phyloP scores from a whole-genome alignment of 2,888 invertebrate species.

The Carabus problematicus region DNA sequence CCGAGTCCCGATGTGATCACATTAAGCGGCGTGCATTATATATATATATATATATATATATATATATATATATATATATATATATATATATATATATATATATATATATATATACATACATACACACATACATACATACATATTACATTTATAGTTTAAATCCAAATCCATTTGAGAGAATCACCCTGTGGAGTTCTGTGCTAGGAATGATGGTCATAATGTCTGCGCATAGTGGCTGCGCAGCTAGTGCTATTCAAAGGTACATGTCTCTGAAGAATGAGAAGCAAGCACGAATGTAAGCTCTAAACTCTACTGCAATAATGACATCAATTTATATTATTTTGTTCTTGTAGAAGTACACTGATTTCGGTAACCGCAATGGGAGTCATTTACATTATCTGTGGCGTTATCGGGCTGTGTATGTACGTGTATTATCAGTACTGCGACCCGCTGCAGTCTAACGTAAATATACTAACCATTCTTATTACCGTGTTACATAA shows the following conservation, averaged over 20 bases:
- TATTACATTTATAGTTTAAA: constrained; percentile 2
- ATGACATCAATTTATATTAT: neutral
- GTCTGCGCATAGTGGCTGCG: constrained; percentile 8
- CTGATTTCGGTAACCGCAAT: neutral
- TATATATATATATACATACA: too few relatives aligned
- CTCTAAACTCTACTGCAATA: neutral
- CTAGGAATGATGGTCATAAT: neutral
- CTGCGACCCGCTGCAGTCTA: neutral
- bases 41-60: too few relatives aligned
- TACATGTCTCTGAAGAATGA: constrained; percentile 1
- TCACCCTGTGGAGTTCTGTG: constrained; percentile 1
- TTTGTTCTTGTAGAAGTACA: constrained; percentile 7
- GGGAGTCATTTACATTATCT: neutral
- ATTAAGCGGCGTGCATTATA: too few relatives aligned
- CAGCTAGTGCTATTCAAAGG: constrained; percentile 9
- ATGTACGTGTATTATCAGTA: neutral
- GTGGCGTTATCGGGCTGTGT: neutral
- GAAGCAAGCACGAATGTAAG: constrained; percentile 13
- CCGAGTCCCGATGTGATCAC: too few relatives aligned
- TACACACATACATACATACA: too few relatives aligned
- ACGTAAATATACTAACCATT: neutral
- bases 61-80: too few relatives aligned
- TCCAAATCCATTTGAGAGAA: constrained; percentile 3
- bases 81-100: too few relatives aligned
- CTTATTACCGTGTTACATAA: too few relatives aligned